Evolutionary conservation across 1,140 invertebrate species (phyloP).

Genomic region (Bradynema listronoti): DNA sequence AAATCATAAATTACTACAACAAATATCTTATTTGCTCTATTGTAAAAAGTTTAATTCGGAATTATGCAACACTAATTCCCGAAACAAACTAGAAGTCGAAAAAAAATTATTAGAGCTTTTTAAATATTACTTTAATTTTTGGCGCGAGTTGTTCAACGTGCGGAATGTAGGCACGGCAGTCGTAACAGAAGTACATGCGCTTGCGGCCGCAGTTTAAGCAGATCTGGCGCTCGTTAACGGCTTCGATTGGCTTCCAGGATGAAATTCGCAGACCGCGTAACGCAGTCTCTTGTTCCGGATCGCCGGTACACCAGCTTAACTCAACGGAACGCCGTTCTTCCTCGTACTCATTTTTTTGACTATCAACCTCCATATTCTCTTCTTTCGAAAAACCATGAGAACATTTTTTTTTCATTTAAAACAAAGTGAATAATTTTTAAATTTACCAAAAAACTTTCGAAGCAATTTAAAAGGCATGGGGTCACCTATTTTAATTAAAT

Average conservation of each 20-base stretch:
- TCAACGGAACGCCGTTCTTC: no score
- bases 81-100: not conserved
- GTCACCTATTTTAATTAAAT: no score
- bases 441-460: no score
- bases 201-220: constrained; percentile 39
- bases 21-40: constrained; percentile 1
- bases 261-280: no score
- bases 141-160: constrained; percentile 32
- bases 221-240: constrained; percentile 25
- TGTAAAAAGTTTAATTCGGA: not conserved
- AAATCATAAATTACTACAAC: not conserved
- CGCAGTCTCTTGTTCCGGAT: no score
- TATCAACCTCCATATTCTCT: no score
- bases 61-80: not conserved
- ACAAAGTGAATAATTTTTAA: no score
- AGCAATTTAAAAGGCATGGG: no score
- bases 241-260: constrained; percentile 1
- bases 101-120: not conserved
- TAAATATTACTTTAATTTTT: constrained; percentile 32
- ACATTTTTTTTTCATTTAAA: no score
- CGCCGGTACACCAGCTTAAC: no score
- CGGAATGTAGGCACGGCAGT: constrained; percentile 41
- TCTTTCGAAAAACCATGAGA: no score
- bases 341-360: no score
- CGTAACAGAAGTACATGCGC: constrained; percentile 56